Percentiles rank a stretch among this genome's conserved stretches.
These are phyloP conservation scores for Linyphia triangularis DNA, from an alignment of 2,888 invertebrate species.

Conservation along the genomic window DNA sequence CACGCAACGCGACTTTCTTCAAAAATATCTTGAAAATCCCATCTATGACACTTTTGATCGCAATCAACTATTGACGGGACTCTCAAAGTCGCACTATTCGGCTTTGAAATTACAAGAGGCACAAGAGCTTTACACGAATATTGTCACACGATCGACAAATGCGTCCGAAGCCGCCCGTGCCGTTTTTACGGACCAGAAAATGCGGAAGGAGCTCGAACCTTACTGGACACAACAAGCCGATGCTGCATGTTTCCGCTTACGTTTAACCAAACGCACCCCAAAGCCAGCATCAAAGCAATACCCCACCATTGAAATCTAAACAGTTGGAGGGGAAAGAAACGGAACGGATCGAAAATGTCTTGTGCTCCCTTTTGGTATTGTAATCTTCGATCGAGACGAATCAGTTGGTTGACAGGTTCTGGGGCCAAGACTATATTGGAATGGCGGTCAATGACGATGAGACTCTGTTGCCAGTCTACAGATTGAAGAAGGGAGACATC, in stretches of 20 bases:
- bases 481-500: too few relatives aligned
- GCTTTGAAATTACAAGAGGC: background rate
- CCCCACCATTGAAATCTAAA: too few relatives aligned
- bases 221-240: conserved; percentile 4
- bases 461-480: too few relatives aligned
- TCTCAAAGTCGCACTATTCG: background rate
- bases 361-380: too few relatives aligned
- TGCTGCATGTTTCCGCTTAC: background rate
- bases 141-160: background rate
- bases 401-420: too few relatives aligned
- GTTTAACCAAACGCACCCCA: background rate
- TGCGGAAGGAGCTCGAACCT: background rate
- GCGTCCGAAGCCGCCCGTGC: background rate
- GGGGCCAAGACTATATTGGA: too few relatives aligned
- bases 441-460: too few relatives aligned
- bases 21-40: conserved; percentile 29
- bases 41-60: conserved; percentile 20
- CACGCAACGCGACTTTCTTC: background rate
- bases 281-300: too few relatives aligned
- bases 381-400: too few relatives aligned
- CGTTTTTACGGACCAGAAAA: background rate
- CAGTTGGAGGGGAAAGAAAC: too few relatives aligned
- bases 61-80: conserved; percentile 2
- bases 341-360: too few relatives aligned
- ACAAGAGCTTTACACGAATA: background rate